Percentiles rank a stretch among this genome's conserved stretches.
These are phyloP conservation scores for Crenichthys baileyi DNA, from an alignment of 2,797 vertebrate genomes.

Conservation along the genomic window DNA sequence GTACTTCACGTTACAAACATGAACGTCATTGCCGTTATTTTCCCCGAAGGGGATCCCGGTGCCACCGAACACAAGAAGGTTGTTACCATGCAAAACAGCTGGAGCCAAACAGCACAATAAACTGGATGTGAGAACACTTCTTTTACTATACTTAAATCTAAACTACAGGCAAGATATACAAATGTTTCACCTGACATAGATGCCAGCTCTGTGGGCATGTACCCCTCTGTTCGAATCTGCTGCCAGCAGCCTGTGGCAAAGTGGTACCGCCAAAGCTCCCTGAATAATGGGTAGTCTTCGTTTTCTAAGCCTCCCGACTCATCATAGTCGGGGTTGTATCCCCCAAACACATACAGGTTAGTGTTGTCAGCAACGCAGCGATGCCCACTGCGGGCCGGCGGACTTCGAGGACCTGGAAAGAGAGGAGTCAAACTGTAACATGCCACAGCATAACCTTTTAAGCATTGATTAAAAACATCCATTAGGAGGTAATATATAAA, in stretches of 20 bases:
- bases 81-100: slow-evolving; percentile 98
- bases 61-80: slow-evolving; percentile 96
- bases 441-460: too few species aligned
- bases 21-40: slow-evolving; percentile 96
- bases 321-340: slow-evolving; percentile 96
- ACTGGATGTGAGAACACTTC: too few species aligned
- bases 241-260: slow-evolving; percentile 97
- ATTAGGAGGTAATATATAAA: too few species aligned
- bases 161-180: neutral
- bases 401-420: slow-evolving; percentile 84
- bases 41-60: slow-evolving; percentile 98
- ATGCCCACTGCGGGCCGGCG: slow-evolving; percentile 94
- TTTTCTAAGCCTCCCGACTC: slow-evolving; percentile 96
- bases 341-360: slow-evolving; percentile 96
- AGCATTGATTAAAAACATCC: too few species aligned
- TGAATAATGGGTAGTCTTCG: slow-evolving; percentile 95
- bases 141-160: neutral
- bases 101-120: slow-evolving; percentile 17
- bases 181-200: slow-evolving; percentile 92
- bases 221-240: slow-evolving; percentile 95
- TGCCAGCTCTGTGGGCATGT: slow-evolving; percentile 96
- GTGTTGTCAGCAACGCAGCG: slow-evolving; percentile 95
- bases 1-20: slow-evolving; percentile 97
- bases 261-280: slow-evolving; percentile 97
- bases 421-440: neutral